Evolutionary conservation across 2,888 invertebrate species (phyloP), one percentile per base, ranked within the genome.

Genomic region (Leptopterna dolabrata): DNA sequence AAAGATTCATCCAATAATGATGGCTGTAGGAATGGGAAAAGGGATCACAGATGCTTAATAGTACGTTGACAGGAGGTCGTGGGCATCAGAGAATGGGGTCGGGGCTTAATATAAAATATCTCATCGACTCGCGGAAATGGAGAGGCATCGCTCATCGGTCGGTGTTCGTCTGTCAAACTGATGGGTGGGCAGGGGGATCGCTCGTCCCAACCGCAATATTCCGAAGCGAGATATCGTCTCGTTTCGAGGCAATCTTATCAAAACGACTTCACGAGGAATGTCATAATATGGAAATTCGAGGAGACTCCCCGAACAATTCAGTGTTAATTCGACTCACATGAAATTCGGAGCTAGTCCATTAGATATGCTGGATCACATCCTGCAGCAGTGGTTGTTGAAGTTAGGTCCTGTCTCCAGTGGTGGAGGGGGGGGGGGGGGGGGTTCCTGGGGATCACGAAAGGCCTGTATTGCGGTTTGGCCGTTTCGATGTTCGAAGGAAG

Each of bases 121-220:
- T 45, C 78, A 78, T 45, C 19, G 19, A 47, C 41, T 43, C 43
- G 7, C 43, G 78, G 78, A 78, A 78, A 78, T 78, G 45, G 45
- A 47, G 45, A 45, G 45, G 24, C 78, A 78, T 78, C 78, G 78
- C 78, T 78, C 78, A 78, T 78, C 63, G 63, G 63, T 13, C 63
- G 63, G 24, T 63, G 27, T 63, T 63, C 63, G 14, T 19, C 63
- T 63, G 63, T 63, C 63, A 63, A n/a, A 13, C 63, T 0, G 19
- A 13, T 9, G 13, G 47, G 2, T 13, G 47, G 13, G 14, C 63
- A 7, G 0, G 24, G 24, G 63, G 63, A 19, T n/a, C 63, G 63
- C 13, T 11, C 55, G n/a, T 7, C 63, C 63, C 63, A 24, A 63
- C 63, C 24, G 11, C 63, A 63, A 63, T 63, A 63, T 24, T n/a